Base-by-base conservation (phyloP, 2,888 invertebrate species). In the Autographa pulchrina region DNA sequence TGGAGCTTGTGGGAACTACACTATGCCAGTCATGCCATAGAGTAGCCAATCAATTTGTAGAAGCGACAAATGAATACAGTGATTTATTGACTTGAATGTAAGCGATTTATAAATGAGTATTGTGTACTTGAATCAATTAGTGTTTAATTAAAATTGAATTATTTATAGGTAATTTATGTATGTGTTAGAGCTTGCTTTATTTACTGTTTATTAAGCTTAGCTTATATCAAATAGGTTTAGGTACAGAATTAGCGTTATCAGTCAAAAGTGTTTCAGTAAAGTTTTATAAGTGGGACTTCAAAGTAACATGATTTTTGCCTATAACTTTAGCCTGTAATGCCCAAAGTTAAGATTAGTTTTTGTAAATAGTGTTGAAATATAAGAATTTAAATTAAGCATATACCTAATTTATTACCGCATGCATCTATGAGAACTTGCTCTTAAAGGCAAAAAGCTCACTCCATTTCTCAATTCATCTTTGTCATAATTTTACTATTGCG, bases 1-100 rank as follows among this genome's bases (percentile, higher is more conserved):
- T 92, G 92, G 91, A 90, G 91, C 89, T 89, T 93, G 93, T 94
- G 95, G 95, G 95, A 95, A 94, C 93, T 93, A 93, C 94, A 91
- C 91, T 69, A 86, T 93, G 94, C 94, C 85, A 90, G 95, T 95
- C 95, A 95, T 93, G 87, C 89, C 89, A 90, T 83, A 92, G 94
- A 94, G 58, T 83, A 90, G 70, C 32, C 52, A 65, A 8, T 43
- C 20, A 8, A 64, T 52, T 48, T 67, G 59, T 75, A 82, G 84
- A 83, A 31, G 43, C 1, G 83, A 72, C 84, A 77, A 68, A 79
- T 76, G n/a, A 59, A 72, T 72, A 62, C 35, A 62, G 65, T 78
- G 79, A 75, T 77, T 78, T 72, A 72, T 77, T 25, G 16, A 56
- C 20, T 54, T 43, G 56, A 16, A 8, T 43, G 14, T 8, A 20